These are phyloP conservation scores for Anhinga anhinga DNA, from an alignment of 2,113 vertebrate genomes.

Conservation along the genomic window DNA sequence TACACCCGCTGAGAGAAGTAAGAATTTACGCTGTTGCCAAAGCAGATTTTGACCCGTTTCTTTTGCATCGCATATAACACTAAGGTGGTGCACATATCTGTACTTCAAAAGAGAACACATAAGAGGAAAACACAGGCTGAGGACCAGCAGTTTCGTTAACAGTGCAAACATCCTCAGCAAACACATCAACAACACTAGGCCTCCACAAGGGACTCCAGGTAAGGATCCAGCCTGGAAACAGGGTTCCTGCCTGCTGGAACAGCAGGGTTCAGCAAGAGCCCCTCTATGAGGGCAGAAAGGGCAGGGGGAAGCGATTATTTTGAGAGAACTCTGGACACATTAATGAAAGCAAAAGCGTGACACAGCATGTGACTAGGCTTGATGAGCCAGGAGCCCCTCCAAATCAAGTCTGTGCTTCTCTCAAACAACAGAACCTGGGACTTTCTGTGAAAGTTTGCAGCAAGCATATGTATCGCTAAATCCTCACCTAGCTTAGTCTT, in stretches of 20 bases:
- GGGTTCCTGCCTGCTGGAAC: fast-evolving
- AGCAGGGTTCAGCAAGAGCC: not conserved
- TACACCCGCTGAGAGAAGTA: not conserved
- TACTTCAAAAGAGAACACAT: not conserved
- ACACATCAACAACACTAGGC: not conserved
- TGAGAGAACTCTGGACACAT: not conserved
- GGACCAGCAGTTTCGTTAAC: not conserved
- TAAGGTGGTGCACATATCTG: fast-evolving
- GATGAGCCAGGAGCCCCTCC: not conserved
- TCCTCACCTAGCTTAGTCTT: not conserved
- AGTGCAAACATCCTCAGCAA: not conserved
- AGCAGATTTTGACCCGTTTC: not conserved
- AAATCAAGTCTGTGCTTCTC: not conserved
- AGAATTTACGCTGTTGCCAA: not conserved
- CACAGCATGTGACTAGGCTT: not conserved
- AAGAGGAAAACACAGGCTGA: not conserved
- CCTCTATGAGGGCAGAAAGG: not conserved
- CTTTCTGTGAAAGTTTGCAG: not conserved
- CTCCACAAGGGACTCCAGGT: fast-evolving
- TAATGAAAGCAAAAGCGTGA: not conserved
- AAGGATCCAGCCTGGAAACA: not conserved
- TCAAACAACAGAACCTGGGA: not conserved
- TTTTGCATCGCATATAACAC: fast-evolving
- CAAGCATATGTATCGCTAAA: fast-evolving
- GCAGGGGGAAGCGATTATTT: not conserved